Conservation (phyloP, 2,797 vertebrate genomes). For the Gymnothorax javanicus region DNA sequence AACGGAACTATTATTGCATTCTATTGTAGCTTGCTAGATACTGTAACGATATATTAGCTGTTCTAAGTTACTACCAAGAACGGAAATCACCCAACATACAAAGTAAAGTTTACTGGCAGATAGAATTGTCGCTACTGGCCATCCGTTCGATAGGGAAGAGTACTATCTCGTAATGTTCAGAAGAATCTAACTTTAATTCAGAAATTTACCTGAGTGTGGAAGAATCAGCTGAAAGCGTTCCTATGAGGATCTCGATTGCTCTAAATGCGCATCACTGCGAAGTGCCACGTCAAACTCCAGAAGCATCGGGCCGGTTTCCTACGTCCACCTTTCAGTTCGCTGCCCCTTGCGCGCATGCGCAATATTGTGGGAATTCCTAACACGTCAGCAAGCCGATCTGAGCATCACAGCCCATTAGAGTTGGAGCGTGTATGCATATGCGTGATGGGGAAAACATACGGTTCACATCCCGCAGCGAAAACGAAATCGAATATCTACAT, state of each 20-base stretch:
- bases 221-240: constrained; percentile 46
- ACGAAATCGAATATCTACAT: not conserved
- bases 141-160: not conserved
- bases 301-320: constrained; percentile 63
- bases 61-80: not conserved
- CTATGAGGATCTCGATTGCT: constrained; percentile 22
- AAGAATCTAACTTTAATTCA: not conserved
- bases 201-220: constrained; percentile 64
- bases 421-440: not conserved
- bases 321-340: constrained; percentile 28
- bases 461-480: not conserved
- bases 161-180: not conserved
- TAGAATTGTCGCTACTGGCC: not conserved
- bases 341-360: constrained; percentile 65
- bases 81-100: not conserved
- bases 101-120: constrained; percentile 11
- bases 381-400: constrained; percentile 69
- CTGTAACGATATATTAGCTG: not conserved
- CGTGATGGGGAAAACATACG: not conserved
- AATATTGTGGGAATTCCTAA: constrained; percentile 50
- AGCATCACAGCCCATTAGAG: not conserved
- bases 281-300: constrained; percentile 83
- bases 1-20: not conserved
- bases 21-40: not conserved
- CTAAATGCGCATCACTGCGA: constrained; percentile 48